Evolutionary conservation across 2,888 invertebrate species (phyloP).

Genomic region (Watsonalla binaria): DNA sequence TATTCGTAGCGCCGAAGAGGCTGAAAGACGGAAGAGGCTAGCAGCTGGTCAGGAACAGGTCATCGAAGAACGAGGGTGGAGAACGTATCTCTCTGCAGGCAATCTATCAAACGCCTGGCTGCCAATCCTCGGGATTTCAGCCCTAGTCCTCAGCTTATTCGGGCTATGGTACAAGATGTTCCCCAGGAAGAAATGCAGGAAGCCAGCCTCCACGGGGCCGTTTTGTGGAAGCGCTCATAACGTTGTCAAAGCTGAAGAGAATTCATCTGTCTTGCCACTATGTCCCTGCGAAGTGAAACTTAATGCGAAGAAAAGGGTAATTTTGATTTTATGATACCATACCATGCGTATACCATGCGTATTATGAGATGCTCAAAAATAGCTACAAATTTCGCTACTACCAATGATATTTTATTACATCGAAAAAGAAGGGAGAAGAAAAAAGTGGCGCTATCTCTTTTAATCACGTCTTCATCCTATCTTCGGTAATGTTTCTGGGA

Average conservation of each 20-base stretch:
- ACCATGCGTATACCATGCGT: no score
- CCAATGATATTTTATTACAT: no score
- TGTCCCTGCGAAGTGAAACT: not conserved
- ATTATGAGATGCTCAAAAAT: no score
- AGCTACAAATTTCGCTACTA: no score
- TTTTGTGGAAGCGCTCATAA: not conserved
- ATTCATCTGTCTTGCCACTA: not conserved
- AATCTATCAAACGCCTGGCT: conserved; percentile 17
- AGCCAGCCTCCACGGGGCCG: not conserved
- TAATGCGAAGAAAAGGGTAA: not conserved
- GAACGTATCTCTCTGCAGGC: conserved; percentile 1
- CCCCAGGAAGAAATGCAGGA: not conserved
- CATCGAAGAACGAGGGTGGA: no score
- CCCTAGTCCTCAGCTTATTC: conserved; percentile 13
- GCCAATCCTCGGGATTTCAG: conserved; percentile 23
- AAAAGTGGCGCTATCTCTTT: no score
- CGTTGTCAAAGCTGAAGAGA: not conserved
- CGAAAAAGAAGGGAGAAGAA: no score
- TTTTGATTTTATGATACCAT: not conserved
- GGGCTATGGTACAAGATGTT: conserved; percentile 8
- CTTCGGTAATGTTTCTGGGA: no score
- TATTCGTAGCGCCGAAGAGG: conserved; percentile 36
- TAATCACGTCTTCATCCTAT: no score
- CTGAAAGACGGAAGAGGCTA: conserved; percentile 15
- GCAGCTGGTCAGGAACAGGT: not conserved